Conservation (phyloP, 2,797 vertebrate species). For the Macrochelys suwanniensis region DNA sequence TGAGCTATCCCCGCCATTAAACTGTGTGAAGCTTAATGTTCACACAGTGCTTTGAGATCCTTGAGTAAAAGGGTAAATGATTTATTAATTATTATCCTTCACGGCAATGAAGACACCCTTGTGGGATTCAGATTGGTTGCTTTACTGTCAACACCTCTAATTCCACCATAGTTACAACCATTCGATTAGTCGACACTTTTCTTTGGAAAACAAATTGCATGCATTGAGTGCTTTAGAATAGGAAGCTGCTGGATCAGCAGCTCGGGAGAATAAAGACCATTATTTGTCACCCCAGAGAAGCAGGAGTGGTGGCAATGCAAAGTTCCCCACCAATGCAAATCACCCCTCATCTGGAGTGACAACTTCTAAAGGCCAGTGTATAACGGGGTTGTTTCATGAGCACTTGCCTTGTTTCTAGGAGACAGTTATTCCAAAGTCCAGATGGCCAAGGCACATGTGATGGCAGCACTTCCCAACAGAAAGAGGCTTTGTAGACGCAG, state of each 20-base stretch:
- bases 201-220: neutral
- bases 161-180: neutral
- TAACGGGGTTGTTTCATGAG: neutral
- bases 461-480: too few species aligned
- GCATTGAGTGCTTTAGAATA: neutral
- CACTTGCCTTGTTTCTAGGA: neutral
- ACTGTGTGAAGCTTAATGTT: neutral
- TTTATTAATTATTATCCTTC: neutral
- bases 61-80: neutral
- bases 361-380: neutral
- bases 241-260: neutral
- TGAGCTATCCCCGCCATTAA: too few species aligned
- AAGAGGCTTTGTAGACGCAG: neutral
- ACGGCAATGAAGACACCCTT: neutral
- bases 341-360: neutral
- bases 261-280: neutral
- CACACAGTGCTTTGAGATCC: neutral
- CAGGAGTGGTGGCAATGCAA: neutral
- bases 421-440: too few species aligned
- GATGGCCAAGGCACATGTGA: too few species aligned
- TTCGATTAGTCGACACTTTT: neutral
- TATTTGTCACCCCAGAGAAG: neutral
- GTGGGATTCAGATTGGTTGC: neutral
- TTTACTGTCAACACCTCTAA: neutral
- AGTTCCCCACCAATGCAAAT: neutral